Evolutionary conservation across 2,113 vertebrate genomes (phyloP).

Genomic region (Sinocyclocheilus anshuiensis): DNA sequence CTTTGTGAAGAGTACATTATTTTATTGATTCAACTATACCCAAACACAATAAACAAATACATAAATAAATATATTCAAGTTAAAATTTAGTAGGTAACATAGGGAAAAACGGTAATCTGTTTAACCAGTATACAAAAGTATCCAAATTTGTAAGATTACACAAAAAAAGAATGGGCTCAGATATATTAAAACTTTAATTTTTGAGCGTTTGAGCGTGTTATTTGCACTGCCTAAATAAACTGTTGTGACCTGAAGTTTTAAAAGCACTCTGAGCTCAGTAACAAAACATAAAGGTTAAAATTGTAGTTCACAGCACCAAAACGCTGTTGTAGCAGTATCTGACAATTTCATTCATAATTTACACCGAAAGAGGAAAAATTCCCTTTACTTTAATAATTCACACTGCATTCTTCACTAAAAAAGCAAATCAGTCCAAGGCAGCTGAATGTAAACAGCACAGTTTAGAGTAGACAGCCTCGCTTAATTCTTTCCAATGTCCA

Average conservation of each 20-base stretch:
- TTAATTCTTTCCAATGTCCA: neutral
- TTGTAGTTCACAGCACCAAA: neutral
- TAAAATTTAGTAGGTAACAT: slow-evolving; percentile 1
- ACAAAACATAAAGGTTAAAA: neutral
- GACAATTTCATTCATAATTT: neutral
- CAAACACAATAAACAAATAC: slow-evolving; percentile 12
- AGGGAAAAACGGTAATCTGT: neutral
- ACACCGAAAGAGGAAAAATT: slow-evolving; percentile 5
- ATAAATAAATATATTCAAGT: slow-evolving; percentile 18
- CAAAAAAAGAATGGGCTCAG: neutral
- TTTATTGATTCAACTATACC: neutral
- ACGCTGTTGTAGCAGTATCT: neutral
- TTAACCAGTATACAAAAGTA: neutral
- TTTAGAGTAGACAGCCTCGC: neutral
- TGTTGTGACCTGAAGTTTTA: neutral
- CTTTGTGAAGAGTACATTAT: neutral
- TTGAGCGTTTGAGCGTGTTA: slow-evolving; percentile 14
- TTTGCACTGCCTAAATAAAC: neutral
- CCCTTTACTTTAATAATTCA: neutral
- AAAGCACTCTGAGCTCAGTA: neutral
- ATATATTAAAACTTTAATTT: neutral
- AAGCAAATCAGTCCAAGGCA: neutral
- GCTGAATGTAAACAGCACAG: slow-evolving; percentile 9
- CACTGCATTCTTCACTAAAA: neutral
- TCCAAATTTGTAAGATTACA: neutral